Percentiles rank a stretch among this genome's conserved stretches.
phyloP scores from a whole-genome alignment of 2,888 invertebrate genomes.

The Andrena flavipes region DNA sequence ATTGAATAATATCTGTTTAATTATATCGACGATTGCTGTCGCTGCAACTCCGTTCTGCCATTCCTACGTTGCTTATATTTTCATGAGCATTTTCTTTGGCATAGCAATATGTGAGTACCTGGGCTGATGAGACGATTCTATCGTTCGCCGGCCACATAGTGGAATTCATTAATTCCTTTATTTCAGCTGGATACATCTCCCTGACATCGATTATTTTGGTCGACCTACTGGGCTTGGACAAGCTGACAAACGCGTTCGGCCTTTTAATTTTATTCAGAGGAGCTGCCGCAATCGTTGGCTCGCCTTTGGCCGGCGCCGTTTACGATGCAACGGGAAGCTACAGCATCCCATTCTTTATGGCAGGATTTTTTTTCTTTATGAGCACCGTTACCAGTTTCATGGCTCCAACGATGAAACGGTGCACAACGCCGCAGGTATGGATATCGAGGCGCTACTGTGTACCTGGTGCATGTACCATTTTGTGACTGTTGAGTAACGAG shows the following conservation, averaged over 20 bases:
- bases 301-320: constrained; percentile 94
- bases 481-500: not conserved
- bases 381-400: constrained; percentile 94
- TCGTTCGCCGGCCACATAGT: too few species aligned
- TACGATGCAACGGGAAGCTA: constrained; percentile 95
- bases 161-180: not conserved
- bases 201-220: constrained; percentile 99
- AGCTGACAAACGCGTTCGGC: constrained; percentile 98
- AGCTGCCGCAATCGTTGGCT: constrained; percentile 95
- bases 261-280: constrained; percentile 98
- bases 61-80: constrained; percentile 91
- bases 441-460: not conserved
- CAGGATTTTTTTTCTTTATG: constrained; percentile 94
- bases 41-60: constrained; percentile 93
- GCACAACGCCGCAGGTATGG: constrained; percentile 82
- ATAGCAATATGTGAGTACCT: constrained; percentile 94
- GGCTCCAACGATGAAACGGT: constrained; percentile 90
- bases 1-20: constrained; percentile 96
- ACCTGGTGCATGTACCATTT: not conserved
- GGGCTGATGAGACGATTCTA: not conserved
- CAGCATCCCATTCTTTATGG: constrained; percentile 96
- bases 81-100: constrained; percentile 95
- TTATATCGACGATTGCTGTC: constrained; percentile 95
- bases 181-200: constrained; percentile 97
- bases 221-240: constrained; percentile 97